Evolutionary conservation across 1,140 invertebrate genomes (phyloP), one percentile per base, ranked within the genome.

Genomic region (Coelopa frigida): DNA sequence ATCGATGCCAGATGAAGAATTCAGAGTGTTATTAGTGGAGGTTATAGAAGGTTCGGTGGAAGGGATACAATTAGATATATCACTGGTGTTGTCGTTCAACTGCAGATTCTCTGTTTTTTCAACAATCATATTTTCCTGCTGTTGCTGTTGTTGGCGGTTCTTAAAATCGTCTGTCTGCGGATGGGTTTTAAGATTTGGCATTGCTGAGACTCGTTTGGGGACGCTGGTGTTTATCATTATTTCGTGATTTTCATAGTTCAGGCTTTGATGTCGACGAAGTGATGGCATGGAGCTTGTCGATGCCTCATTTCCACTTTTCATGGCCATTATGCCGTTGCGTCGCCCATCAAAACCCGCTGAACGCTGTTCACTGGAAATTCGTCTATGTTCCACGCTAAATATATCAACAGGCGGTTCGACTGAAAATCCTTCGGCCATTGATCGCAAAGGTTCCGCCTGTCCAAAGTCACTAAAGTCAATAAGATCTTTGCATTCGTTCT

Each of bases 191-290:
- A 41, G n/a, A 23, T 33, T 46, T 40, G 41, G 40, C 31, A 57
- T 31, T 15, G 43, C 39, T 18, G 53, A 51, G 12, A 46, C 36
- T 38, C 47, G 31, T 20, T 47, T 44, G 6, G 39, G 41, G 12
- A 35, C 36, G 14, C 38, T 45, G 15, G 41, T 44, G 21, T 45
- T 48, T 1, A 61, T 48, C 53, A 69, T 67, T 3, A 69, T 65
- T 46, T 68, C 66, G 20, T 69, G 66, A 21, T 69, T 69, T 49
- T 68, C 65, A 36, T 69, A 69, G 48, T 67, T 67, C 4, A 69
- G 31, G 39, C 66, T 68, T 51, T 68, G 63, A 35, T 63, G 60
- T 3, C 61, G 54, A 0, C 66, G 54, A 42, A 63, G 41, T 12
- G 32, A 20, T 4, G 50, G 43, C 17, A 41, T 32, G n/a, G 27